phyloP scores from a whole-genome alignment of 2,113 vertebrate genomes.

The Felis chaus region DNA sequence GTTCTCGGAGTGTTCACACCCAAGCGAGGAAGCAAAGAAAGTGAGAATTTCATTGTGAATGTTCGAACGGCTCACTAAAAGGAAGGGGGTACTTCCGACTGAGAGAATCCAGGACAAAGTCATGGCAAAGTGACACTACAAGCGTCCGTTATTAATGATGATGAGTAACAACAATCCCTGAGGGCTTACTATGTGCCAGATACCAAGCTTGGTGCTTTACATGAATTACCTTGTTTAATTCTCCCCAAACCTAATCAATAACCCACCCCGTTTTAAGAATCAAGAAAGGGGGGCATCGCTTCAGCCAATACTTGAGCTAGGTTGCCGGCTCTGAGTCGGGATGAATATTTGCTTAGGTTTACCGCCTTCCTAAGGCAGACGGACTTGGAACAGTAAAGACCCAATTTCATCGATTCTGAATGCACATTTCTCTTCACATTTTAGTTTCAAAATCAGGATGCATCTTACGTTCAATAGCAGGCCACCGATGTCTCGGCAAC shows the following conservation, averaged over 20 bases:
- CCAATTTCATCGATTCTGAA: background rate
- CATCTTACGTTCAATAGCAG: background rate
- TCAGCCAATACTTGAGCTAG: background rate
- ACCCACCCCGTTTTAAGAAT: background rate
- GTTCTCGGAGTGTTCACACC: background rate
- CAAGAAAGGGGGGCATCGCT: background rate
- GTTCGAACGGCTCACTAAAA: background rate
- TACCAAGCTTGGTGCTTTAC: rapidly evolving
- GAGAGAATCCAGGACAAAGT: background rate
- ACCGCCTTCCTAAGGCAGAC: no score
- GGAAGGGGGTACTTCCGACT: background rate
- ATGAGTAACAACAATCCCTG: background rate
- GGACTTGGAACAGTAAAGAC: background rate
- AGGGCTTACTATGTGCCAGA: background rate
- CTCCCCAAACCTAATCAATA: background rate
- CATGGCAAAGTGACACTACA: background rate
- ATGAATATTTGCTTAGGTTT: rapidly evolving
- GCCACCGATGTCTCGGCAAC: background rate
- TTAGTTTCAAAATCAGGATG: background rate
- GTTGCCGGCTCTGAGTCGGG: background rate
- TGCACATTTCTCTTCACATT: background rate
- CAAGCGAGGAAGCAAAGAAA: background rate
- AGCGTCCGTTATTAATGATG: background rate
- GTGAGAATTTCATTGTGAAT: background rate
- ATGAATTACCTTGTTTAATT: background rate